Base-by-base conservation (phyloP, 1,140 invertebrate genomes). In the Tetramorium simillimum region DNA sequence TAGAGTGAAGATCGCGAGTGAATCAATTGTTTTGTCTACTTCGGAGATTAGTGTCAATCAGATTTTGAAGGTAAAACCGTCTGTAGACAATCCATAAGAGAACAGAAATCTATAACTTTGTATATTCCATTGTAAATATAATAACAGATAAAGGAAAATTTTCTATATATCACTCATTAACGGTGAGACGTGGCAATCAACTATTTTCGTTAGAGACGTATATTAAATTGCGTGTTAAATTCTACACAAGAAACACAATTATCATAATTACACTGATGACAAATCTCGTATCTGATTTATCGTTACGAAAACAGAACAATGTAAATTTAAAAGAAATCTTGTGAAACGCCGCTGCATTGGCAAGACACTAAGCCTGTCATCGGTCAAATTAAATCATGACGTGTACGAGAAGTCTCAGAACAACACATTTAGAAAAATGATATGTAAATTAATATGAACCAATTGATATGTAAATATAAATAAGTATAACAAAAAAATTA, bases 301-400 rank as follows among this genome's bases (percentile, higher is more conserved):
- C 28, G 10, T 28, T n/a, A 10, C 10, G 12, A 56, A 28, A 37
- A 73, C 16, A 14, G 49, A 73, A 37, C 18, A 33, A 28, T 12
- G 69, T 10, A 56, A 53, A 3, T 37, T 73, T 56, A 21, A 21
- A 73, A 73, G n/a, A 56, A 40, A 56, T 73, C 18, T 73, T 73
- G 14, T 1, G 49, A 37, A 72, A 53, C 10, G 10, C 4, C 28
- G 28, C 9, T 33, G 28, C 18, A 37, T 73, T 21, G 51, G 33
- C 33, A 56, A 37, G 51, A 56, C 21, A 56, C 33, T 6, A 10
- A 73, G 51, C 16, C 28, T 56, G 24, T 73, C 49, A 72, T 0
- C 69, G 28, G 49, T 28, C 4, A 53, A 73, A 73, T 73, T 73
- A 56, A 73, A 73, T 53, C 28, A 37, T 53, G 49, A 73, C n/a